Percentiles rank a stretch among this genome's conserved stretches.
These are phyloP conservation scores for Camponotus fellah DNA, from an alignment of 2,888 invertebrate genomes.

Conservation along the genomic window DNA sequence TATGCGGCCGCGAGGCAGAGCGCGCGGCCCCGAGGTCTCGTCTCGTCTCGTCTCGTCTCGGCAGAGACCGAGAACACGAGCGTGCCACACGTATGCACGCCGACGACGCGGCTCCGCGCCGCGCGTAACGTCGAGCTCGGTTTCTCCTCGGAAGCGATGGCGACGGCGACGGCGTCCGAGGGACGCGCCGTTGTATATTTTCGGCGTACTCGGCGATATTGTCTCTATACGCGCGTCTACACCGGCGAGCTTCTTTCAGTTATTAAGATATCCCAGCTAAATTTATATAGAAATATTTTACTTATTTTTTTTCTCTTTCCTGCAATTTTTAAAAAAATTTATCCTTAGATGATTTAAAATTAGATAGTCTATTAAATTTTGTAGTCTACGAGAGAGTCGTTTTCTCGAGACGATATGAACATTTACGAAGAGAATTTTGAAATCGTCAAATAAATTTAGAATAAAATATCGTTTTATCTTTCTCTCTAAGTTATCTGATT, in stretches of 20 bases:
- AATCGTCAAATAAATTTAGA: neutral
- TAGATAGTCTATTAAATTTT: neutral
- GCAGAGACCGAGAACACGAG: conserved; percentile 47
- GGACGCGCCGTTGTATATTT: conserved; percentile 31
- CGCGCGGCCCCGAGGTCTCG: conserved; percentile 61
- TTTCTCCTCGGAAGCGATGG: conserved; percentile 54
- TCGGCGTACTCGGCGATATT: conserved; percentile 22
- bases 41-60: neutral
- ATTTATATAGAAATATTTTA: neutral
- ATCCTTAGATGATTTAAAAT: neutral
- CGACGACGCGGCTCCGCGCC: conserved; percentile 33
- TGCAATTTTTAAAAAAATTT: neutral
- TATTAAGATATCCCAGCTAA: conserved; percentile 27
- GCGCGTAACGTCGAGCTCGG: conserved; percentile 45
- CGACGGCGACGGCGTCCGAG: conserved; percentile 48
- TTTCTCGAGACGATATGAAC: neutral
- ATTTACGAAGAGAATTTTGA: neutral
- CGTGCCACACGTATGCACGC: conserved; percentile 32
- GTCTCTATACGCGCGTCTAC: neutral
- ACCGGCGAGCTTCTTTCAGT: conserved; percentile 20
- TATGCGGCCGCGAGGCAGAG: conserved; percentile 66
- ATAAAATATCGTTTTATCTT: neutral
- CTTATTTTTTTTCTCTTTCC: neutral
- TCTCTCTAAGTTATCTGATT: conserved; percentile 3
- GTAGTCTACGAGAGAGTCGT: neutral